Percentiles rank a stretch among this genome's conserved stretches.
These are phyloP conservation scores for Drosophila hamatofila DNA, from an alignment of 2,888 invertebrate genomes.

Conservation along the genomic window DNA sequence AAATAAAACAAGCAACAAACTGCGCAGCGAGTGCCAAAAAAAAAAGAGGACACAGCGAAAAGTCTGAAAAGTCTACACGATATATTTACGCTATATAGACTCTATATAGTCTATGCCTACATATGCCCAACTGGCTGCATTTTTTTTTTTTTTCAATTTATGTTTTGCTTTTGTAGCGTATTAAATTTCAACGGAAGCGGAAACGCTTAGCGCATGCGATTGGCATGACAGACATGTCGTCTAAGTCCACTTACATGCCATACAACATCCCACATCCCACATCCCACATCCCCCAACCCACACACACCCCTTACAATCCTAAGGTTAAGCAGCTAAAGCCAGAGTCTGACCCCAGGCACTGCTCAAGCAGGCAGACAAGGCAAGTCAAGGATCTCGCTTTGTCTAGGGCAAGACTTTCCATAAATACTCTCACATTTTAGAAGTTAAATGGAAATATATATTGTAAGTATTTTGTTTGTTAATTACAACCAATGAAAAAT, in stretches of 20 bases:
- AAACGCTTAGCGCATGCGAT: slow-evolving; percentile 40
- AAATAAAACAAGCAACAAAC: slow-evolving; percentile 21
- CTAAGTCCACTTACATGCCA: slow-evolving; percentile 7
- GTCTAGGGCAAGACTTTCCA: not conserved
- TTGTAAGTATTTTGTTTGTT: not conserved
- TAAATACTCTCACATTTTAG: slow-evolving; percentile 4
- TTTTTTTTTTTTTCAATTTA: not conserved
- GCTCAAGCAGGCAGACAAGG: not conserved
- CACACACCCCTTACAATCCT: not conserved
- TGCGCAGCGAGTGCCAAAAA: slow-evolving; percentile 32
- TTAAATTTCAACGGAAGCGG: slow-evolving; percentile 62
- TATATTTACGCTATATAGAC: not conserved
- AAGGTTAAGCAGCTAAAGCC: slow-evolving; percentile 23
- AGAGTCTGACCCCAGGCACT: slow-evolving; percentile 28
- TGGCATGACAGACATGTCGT: slow-evolving; percentile 39
- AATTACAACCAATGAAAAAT: not conserved
- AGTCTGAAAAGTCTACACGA: not conserved
- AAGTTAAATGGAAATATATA: too few relatives aligned
- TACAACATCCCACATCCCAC: too few relatives aligned
- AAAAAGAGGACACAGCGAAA: slow-evolving; percentile 50
- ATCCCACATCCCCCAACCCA: too few relatives aligned
- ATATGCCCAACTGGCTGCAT: slow-evolving; percentile 17
- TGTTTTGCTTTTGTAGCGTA: slow-evolving; percentile 21
- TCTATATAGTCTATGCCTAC: slow-evolving; percentile 16
- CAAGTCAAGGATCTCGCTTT: not conserved